Conservation (phyloP, 2,888 invertebrate species). For the Epinotia nisella region DNA sequence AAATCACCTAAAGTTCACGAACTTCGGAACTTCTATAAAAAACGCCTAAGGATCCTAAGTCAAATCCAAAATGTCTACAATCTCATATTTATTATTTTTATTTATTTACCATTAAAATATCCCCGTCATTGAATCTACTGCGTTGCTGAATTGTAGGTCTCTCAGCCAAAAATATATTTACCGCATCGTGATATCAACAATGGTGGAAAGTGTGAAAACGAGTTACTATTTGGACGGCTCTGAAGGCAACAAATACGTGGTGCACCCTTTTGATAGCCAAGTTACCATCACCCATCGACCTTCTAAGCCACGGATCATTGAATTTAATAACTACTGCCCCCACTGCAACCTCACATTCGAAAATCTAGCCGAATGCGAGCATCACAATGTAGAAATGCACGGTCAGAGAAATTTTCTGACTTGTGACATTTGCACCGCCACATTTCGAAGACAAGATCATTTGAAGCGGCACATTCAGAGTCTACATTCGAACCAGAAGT, state of each 20-base stretch:
- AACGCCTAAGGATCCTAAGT: too few species aligned
- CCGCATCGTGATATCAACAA: neutral
- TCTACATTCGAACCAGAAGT: constrained; percentile 54
- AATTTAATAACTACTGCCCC: constrained; percentile 49
- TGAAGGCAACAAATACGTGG: constrained; percentile 13
- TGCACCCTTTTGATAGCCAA: constrained; percentile 9
- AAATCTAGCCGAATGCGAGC: constrained; percentile 54
- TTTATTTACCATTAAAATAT: constrained; percentile 16
- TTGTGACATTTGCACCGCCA: constrained; percentile 58
- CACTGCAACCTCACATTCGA: constrained; percentile 59
- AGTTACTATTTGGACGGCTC: constrained; percentile 21
- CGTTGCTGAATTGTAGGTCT: neutral
- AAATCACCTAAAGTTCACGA: too few species aligned
- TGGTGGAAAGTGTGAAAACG: constrained; percentile 33
- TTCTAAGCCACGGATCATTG: neutral
- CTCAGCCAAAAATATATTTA: neutral
- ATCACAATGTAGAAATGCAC: constrained; percentile 60
- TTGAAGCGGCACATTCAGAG: constrained; percentile 63
- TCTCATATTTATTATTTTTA: constrained; percentile 12
- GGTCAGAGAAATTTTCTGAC: constrained; percentile 53
- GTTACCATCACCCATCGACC: neutral
- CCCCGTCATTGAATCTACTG: neutral
- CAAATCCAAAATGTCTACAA: neutral
- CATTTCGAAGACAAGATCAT: constrained; percentile 63
- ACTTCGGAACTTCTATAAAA: too few species aligned